phyloP scores from a whole-genome alignment of 2,888 invertebrate species.

The Lordiphosa andalusiaca region DNA sequence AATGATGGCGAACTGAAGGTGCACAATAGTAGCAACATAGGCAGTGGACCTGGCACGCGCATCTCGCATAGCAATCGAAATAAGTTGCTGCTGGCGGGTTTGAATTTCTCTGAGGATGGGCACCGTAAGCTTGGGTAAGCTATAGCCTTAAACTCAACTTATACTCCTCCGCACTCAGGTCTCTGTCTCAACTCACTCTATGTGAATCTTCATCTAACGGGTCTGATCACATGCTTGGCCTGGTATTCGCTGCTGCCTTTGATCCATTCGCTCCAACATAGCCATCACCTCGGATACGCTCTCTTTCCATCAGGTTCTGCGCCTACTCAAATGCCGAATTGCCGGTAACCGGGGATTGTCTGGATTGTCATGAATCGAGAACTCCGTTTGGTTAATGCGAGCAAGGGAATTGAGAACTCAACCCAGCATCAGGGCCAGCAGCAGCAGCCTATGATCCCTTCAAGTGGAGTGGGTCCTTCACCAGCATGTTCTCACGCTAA shows the following conservation, averaged over 20 bases:
- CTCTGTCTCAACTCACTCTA: slow-evolving; percentile 92
- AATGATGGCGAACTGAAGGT: slow-evolving; percentile 69
- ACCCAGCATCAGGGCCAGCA: slow-evolving; percentile 80
- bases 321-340: slow-evolving; percentile 90
- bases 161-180: slow-evolving; percentile 81
- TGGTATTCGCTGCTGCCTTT: slow-evolving; percentile 94
- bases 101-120: slow-evolving; percentile 81
- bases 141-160: background rate
- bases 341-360: slow-evolving; percentile 81
- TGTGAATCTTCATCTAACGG: slow-evolving; percentile 93
- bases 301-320: slow-evolving; percentile 93
- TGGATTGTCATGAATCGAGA: slow-evolving; percentile 90
- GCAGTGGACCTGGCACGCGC: slow-evolving; percentile 60
- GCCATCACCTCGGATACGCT: slow-evolving; percentile 94
- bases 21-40: slow-evolving; percentile 54
- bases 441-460: slow-evolving; percentile 83
- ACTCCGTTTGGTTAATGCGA: slow-evolving; percentile 86
- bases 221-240: slow-evolving; percentile 91
- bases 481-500: slow-evolving; percentile 87
- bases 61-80: slow-evolving; percentile 72
- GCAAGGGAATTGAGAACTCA: slow-evolving; percentile 80
- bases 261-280: slow-evolving; percentile 90
- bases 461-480: slow-evolving; percentile 85
- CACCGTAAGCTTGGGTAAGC: slow-evolving; percentile 79
- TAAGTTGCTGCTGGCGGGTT: slow-evolving; percentile 76